phyloP scores from a whole-genome alignment of 2,113 vertebrate genomes.

The Erythrolamprus reginae region DNA sequence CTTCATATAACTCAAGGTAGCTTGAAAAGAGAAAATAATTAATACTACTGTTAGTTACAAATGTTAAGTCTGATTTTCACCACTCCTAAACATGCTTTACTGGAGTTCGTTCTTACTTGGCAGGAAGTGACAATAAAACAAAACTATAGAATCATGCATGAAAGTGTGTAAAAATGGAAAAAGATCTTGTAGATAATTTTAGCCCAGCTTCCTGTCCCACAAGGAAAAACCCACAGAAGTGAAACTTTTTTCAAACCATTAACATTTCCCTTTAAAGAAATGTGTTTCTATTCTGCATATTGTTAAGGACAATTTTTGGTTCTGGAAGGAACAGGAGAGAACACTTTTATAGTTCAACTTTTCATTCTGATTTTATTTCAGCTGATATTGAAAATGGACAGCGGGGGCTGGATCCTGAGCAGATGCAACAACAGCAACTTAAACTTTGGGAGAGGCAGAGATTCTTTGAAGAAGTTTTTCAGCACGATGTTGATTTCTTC shows the following conservation, averaged over 20 bases:
- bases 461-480: constrained; percentile 92
- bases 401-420: constrained; percentile 67
- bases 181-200: background rate
- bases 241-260: background rate
- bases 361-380: constrained; percentile 37
- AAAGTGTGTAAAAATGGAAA: background rate
- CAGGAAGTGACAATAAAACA: background rate
- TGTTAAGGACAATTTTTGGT: background rate
- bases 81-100: background rate
- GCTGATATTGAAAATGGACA: constrained; percentile 65
- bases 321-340: background rate
- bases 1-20: background rate
- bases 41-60: background rate
- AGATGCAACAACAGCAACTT: constrained; percentile 75
- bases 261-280: background rate
- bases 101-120: background rate
- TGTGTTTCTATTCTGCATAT: background rate
- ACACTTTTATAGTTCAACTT: background rate
- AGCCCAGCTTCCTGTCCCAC: background rate
- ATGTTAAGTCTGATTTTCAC: background rate
- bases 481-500: constrained; percentile 87
- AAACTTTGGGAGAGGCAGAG: constrained; percentile 82
- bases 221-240: background rate
- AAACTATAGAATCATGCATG: background rate
- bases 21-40: background rate